Conservation (phyloP, 2,113 vertebrate species). For the Pimephales promelas region DNA sequence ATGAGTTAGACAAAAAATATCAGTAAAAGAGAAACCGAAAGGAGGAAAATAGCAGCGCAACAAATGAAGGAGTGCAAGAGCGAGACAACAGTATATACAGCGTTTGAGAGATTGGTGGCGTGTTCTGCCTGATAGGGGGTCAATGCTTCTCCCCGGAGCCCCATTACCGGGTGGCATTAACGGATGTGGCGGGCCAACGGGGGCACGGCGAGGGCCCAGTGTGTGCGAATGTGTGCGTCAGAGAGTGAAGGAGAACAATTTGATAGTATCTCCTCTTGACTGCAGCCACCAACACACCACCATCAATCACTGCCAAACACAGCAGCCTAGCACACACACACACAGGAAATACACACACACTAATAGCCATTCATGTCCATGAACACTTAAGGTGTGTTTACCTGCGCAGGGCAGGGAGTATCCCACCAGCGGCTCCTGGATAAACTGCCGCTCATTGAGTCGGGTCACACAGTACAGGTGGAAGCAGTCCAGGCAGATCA, state of each 20-base stretch:
- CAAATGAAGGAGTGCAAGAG: slow-evolving; percentile 14
- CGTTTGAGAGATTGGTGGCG: slow-evolving; percentile 39
- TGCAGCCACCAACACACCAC: slow-evolving; percentile 36
- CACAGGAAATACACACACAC: slow-evolving; percentile 16
- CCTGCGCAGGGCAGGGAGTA: slow-evolving; percentile 91
- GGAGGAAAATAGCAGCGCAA: neutral
- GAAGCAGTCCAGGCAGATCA: slow-evolving; percentile 93
- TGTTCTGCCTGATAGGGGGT: slow-evolving; percentile 48
- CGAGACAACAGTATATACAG: slow-evolving; percentile 35
- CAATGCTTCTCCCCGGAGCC: slow-evolving; percentile 48
- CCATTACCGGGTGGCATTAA: slow-evolving; percentile 63
- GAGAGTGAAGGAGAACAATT: slow-evolving; percentile 36
- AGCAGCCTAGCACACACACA: neutral
- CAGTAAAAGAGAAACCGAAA: neutral
- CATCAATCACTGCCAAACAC: slow-evolving; percentile 61
- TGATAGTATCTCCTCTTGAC: slow-evolving; percentile 56
- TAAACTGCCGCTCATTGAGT: slow-evolving; percentile 85
- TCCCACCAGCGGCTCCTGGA: slow-evolving; percentile 77
- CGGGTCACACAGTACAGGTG: slow-evolving; percentile 85
- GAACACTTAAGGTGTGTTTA: slow-evolving; percentile 61
- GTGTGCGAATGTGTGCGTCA: slow-evolving; percentile 29
- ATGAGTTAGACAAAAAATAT: neutral
- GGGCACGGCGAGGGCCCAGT: slow-evolving; percentile 29
- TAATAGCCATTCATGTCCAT: neutral
- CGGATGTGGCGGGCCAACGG: slow-evolving; percentile 54